Evolutionary conservation across 2,113 vertebrate genomes (phyloP), one percentile per base, ranked within the genome.

Genomic region (Pimephales promelas): DNA sequence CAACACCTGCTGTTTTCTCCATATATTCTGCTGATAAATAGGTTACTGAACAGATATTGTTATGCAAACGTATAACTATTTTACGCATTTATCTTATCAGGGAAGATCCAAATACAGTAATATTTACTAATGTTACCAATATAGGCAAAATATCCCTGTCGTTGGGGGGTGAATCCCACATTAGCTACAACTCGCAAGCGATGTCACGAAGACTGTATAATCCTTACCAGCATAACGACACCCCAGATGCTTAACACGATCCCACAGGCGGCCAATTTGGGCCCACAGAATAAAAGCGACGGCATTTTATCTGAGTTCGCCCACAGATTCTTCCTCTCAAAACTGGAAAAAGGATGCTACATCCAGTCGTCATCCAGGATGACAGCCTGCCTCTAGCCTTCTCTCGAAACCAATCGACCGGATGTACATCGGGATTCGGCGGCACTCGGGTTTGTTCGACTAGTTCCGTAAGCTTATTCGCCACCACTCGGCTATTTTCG

Each of bases 231-330:
- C 97, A 98, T 97, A 70, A 98, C 94, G 85, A 98, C 95, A 20
- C 96, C 97, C 97, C 96, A 97, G 83, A 94, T 95, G 86, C 97
- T 98, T 76, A 97, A 95, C 47, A 98, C 97, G 72, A 97, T 97
- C 66, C 97, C 96, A 89, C 97, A 98, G 43, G 97, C 97, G 36
- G 97, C 97, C 95, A 97, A 90, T 93, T 97, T 98, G 10, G 97
- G 97, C 54, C 97, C 97, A 83, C 97, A 97, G 89, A 96, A 97
- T 84, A 98, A 90, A 20, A 98, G 92, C 82, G 97, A 97, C 68
- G 94, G 95, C 96, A 98, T 94, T 81, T 54, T 71, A 47, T 7
- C 28, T 26, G 14, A 40, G 10, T 22, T 16, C 10, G 0, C 0
- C 9, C 56, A 49, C 57, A n/a, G 43, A 6, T 10, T 82, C 0